Evolutionary conservation across 2,797 vertebrate species (phyloP).

Genomic region (Phoxinus dragarum): DNA sequence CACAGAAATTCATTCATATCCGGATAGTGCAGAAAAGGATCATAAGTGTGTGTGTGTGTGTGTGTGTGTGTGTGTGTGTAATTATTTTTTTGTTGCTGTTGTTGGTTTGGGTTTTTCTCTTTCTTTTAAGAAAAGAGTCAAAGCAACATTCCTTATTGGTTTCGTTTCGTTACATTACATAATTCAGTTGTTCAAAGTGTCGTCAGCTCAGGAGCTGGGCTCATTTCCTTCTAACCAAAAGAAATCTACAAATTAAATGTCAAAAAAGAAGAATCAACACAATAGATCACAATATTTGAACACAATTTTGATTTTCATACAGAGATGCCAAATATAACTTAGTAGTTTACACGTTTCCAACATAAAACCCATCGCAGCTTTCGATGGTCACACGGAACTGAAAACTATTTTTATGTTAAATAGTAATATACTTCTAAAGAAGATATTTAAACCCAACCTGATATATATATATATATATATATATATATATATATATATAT

Average conservation of each 20-base stretch:
- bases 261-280: conserved; percentile 79
- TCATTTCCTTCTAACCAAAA: conserved; percentile 69
- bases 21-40: conserved; percentile 89
- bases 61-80: neutral
- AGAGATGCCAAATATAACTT: conserved; percentile 86
- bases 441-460: conserved; percentile 75
- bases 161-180: conserved; percentile 66
- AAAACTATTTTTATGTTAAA: conserved; percentile 74
- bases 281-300: conserved; percentile 81
- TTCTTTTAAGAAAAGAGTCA: conserved; percentile 77
- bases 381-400: conserved; percentile 71
- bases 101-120: conserved; percentile 49
- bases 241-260: conserved; percentile 62
- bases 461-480: conserved; percentile 67
- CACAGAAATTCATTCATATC: conserved; percentile 90
- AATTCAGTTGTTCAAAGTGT: conserved; percentile 80
- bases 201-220: conserved; percentile 77
- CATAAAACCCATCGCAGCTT: conserved; percentile 77
- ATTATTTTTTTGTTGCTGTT: neutral
- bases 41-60: conserved; percentile 50
- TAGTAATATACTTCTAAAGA: conserved; percentile 73
- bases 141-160: conserved; percentile 85
- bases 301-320: conserved; percentile 79
- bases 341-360: conserved; percentile 80
- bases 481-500: conserved; percentile 62